Percentiles rank a stretch among this genome's conserved stretches.
Evolutionary conservation across 1,140 invertebrate species (phyloP).

Genomic region (Phthorimaea operculella): DNA sequence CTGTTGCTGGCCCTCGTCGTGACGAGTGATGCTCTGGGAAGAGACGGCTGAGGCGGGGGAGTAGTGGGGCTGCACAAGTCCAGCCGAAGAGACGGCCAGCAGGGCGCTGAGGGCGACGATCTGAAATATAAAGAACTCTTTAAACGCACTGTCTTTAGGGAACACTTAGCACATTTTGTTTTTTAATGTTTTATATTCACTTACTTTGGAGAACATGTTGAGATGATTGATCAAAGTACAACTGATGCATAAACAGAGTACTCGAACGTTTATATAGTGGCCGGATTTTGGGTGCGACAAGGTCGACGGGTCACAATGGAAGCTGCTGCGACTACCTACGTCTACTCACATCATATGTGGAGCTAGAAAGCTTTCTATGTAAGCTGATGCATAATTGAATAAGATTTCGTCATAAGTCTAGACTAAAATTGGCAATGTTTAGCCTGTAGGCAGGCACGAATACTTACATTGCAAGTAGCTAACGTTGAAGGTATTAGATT

Average conservation of each 20-base stretch:
- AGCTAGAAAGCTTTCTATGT: background rate
- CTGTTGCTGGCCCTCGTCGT: slow-evolving; percentile 27
- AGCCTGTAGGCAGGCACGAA: too few species aligned
- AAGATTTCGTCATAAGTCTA: background rate
- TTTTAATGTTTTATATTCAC: slow-evolving; percentile 2
- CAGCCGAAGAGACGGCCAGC: slow-evolving; percentile 22
- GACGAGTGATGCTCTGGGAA: slow-evolving; percentile 31
- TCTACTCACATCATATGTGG: background rate
- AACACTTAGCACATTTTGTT: background rate
- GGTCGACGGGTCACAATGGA: slow-evolving; percentile 20
- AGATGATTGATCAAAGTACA: slow-evolving; percentile 18
- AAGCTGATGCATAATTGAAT: background rate
- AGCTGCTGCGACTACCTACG: background rate
- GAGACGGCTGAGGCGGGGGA: slow-evolving; percentile 26
- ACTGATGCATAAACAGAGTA: slow-evolving; percentile 22
- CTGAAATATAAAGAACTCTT: slow-evolving; percentile 11
- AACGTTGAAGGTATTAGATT: too few species aligned
- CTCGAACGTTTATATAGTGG: slow-evolving; percentile 22
- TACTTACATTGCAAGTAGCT: too few species aligned
- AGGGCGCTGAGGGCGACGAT: slow-evolving; percentile 20
- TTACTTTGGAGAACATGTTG: slow-evolving; percentile 33
- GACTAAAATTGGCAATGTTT: too few species aligned
- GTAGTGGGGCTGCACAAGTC: slow-evolving; percentile 26
- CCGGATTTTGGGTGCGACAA: slow-evolving; percentile 18
- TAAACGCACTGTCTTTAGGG: background rate